These are phyloP conservation scores for Nomada ferruginata DNA, from an alignment of 2,888 invertebrate species.

Conservation along the genomic window DNA sequence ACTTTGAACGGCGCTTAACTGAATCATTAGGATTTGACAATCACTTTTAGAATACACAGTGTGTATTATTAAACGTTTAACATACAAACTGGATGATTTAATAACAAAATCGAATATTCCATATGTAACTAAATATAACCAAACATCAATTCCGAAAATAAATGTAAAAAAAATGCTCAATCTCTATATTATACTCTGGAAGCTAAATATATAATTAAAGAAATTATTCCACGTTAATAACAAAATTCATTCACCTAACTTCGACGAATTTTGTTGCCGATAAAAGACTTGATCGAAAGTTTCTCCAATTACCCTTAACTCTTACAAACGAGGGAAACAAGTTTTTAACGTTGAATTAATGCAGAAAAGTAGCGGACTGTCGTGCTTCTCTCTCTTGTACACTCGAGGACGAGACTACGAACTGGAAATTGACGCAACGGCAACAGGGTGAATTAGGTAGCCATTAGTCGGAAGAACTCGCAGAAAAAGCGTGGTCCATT, in stretches of 20 bases:
- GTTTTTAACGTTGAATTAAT: neutral
- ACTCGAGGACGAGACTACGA: neutral
- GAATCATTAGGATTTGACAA: no score
- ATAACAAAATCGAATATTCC: no score
- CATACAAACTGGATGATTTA: no score
- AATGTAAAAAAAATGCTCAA: neutral
- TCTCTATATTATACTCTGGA: no score
- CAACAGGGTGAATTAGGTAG: constrained; percentile 40
- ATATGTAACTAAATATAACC: no score
- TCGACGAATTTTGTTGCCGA: no score
- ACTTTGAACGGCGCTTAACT: neutral
- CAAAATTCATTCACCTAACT: no score
- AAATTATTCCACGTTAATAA: no score
- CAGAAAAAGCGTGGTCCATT: constrained; percentile 45
- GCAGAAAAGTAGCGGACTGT: constrained; percentile 14
- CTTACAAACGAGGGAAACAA: neutral
- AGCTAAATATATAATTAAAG: no score
- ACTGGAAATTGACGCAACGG: constrained; percentile 21
- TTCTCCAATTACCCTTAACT: no score
- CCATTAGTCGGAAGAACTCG: constrained; percentile 49
- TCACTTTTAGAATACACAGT: no score
- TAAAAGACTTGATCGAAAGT: neutral
- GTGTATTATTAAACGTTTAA: no score
- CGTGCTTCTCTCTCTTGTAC: neutral
- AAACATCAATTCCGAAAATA: neutral